These are phyloP conservation scores for Loripinus fragilis DNA, from an alignment of 2,888 invertebrate genomes.

Conservation along the genomic window DNA sequence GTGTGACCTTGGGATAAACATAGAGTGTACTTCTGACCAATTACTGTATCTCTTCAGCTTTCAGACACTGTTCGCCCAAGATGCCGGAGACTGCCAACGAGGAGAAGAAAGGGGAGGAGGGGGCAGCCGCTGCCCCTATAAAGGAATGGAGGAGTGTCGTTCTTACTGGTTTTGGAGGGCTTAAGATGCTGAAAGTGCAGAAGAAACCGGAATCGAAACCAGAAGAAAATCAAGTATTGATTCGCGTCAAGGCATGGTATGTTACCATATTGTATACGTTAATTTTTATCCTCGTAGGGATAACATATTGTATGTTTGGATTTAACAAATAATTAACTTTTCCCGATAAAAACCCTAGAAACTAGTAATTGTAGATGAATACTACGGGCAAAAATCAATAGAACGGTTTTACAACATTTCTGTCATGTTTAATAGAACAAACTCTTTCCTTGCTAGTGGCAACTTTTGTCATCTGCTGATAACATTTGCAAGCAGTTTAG, in stretches of 20 bases:
- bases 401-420: background rate
- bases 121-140: conserved; percentile 85
- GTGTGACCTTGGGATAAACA: conserved; percentile 20
- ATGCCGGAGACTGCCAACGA: conserved; percentile 61
- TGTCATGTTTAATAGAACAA: background rate
- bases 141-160: conserved; percentile 94
- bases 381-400: background rate
- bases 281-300: background rate
- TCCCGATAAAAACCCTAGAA: background rate
- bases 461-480: too few species aligned
- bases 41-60: conserved; percentile 9
- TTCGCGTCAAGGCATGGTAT: conserved; percentile 94
- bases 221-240: conserved; percentile 87
- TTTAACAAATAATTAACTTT: background rate
- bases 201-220: conserved; percentile 90
- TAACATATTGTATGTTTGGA: background rate
- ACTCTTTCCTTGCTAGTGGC: too few species aligned
- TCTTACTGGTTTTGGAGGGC: conserved; percentile 92
- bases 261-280: conserved; percentile 82
- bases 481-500: too few species aligned
- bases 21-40: conserved; percentile 29
- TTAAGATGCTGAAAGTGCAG: conserved; percentile 92
- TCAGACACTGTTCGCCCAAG: conserved; percentile 36
- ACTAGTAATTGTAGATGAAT: background rate
- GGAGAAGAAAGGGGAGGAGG: conserved; percentile 52